Percentiles rank a stretch among this genome's conserved stretches.
phyloP scores from a whole-genome alignment of 2,888 invertebrate species.

The Yponomeuta cagnagella region DNA sequence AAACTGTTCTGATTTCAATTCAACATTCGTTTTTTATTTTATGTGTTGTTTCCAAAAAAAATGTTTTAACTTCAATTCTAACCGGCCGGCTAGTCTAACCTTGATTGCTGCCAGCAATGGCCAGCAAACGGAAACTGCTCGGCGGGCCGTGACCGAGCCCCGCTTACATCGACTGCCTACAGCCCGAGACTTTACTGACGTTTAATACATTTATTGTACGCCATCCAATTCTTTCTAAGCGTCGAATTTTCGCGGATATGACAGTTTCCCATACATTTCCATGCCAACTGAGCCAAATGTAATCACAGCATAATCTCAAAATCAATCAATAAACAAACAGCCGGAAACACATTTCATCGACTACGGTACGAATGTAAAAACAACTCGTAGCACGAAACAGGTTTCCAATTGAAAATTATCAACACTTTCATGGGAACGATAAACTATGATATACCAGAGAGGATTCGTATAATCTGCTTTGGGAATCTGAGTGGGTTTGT shows the following conservation, averaged over 20 bases:
- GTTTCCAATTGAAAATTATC: conserved; percentile 12
- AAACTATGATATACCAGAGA: not conserved
- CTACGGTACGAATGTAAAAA: not conserved
- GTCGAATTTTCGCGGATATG: too few relatives aligned
- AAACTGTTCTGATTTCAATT: too few relatives aligned
- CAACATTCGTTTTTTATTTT: too few relatives aligned
- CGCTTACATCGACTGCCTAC: not conserved
- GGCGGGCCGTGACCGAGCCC: conserved; percentile 1
- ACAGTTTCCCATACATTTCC: too few relatives aligned
- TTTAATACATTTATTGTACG: too few relatives aligned
- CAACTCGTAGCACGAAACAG: not conserved
- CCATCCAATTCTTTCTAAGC: too few relatives aligned
- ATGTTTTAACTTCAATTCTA: not conserved
- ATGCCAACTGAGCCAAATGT: too few relatives aligned
- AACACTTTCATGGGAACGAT: conserved; percentile 8
- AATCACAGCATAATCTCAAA: too few relatives aligned
- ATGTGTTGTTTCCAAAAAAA: not conserved
- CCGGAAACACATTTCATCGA: not conserved
- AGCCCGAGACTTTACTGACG: not conserved
- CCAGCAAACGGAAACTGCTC: not conserved
- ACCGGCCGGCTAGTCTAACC: not conserved
- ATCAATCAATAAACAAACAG: not conserved
- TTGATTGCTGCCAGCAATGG: not conserved
- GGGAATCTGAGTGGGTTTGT: not conserved
- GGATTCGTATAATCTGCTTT: not conserved